Percentiles rank a stretch among this genome's conserved stretches.
Evolutionary conservation across 2,888 invertebrate genomes (phyloP).

Genomic region (Dynastes grantii): DNA sequence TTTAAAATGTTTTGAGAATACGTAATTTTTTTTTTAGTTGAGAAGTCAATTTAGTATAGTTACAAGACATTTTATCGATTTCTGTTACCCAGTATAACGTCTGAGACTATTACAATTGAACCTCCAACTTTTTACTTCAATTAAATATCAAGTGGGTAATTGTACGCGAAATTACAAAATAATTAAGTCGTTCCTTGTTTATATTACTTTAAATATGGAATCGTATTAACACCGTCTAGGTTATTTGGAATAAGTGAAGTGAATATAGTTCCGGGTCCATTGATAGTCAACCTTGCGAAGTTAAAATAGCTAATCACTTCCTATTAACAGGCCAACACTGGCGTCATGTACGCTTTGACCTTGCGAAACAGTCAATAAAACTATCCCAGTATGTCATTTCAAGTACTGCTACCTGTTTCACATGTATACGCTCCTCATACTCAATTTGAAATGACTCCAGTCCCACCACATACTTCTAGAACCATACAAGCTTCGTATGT

Average conservation of each 20-base stretch:
- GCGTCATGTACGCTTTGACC: constrained; percentile 61
- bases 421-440: constrained; percentile 8
- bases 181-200: neutral
- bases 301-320: constrained; percentile 64
- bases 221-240: constrained; percentile 1
- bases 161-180: neutral
- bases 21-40: too few relatives aligned
- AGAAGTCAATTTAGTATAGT: too few relatives aligned
- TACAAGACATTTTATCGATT: too few relatives aligned
- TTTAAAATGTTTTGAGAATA: too few relatives aligned
- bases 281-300: constrained; percentile 60
- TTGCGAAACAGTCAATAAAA: constrained; percentile 60
- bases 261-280: constrained; percentile 59
- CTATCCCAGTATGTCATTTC: constrained; percentile 53
- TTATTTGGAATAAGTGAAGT: constrained; percentile 30
- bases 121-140: too few relatives aligned
- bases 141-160: too few relatives aligned
- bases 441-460: neutral
- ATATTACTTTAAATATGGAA: neutral
- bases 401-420: constrained; percentile 45
- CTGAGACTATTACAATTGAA: too few relatives aligned
- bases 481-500: neutral
- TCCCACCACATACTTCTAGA: constrained; percentile 13
- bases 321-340: constrained; percentile 59
- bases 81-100: too few relatives aligned